Base-by-base conservation (phyloP, 2,888 invertebrate species). In the Caenorhabditis japonica region DNA sequence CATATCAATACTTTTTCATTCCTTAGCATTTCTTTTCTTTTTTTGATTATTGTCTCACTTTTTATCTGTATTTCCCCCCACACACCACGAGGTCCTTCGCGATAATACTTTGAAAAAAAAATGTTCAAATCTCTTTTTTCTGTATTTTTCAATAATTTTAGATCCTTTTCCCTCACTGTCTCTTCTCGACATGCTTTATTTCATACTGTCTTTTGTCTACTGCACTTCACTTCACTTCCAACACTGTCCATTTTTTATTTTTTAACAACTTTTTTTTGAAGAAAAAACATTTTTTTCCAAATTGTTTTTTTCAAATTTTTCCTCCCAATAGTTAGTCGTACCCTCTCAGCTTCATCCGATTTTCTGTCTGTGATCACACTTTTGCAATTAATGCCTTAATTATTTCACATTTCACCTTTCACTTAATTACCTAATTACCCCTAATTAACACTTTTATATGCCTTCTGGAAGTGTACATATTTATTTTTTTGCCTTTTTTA, bases 341-440 rank as follows among this genome's bases (percentile, higher is more conserved):
- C n/a, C n/a, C n/a, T n/a, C n/a, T n/a, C n/a, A n/a, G n/a, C n/a
- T n/a, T n/a, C n/a, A n/a, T n/a, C 49, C 34, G 13, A 33, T 7
- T 23, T 21, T 21, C 23, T 46, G n/a, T 47, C 49, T 47, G 47
- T 47, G 47, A 47, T 47, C 30, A 27, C 33, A 21, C 12, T 33
- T 49, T 12, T n/a, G 13, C 34, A n/a, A n/a, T n/a, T n/a, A 49
- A 49, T 47, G 47, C 47, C 47, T 47, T 47, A 47, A 47, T 30
- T 47, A 7, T 17, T n/a, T n/a, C n/a, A n/a, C n/a, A n/a, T n/a
- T n/a, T n/a, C n/a, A n/a, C n/a, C n/a, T n/a, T n/a, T n/a, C n/a
- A n/a, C n/a, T n/a, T n/a, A n/a, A n/a, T n/a, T n/a, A n/a, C n/a
- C n/a, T n/a, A n/a, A n/a, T n/a, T n/a, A n/a, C n/a, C n/a, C n/a